Evolutionary conservation across 2,113 vertebrate genomes (phyloP).

Genomic region (human): DNA sequence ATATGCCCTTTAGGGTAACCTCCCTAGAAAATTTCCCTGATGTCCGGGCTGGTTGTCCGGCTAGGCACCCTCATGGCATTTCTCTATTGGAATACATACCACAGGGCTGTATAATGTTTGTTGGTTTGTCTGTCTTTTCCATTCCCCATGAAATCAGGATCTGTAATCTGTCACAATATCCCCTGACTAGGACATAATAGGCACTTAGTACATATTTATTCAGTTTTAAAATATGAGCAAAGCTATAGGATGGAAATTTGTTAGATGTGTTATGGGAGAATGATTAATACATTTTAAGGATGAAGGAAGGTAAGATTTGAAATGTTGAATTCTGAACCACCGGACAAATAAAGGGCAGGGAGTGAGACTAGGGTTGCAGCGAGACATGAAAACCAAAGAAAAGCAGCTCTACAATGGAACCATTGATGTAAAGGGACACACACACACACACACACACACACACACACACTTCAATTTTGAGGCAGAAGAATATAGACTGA

Average conservation of each 20-base stretch:
- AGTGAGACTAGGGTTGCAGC: neutral
- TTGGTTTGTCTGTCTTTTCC: neutral
- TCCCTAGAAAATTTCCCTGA: neutral
- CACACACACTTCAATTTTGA: neutral
- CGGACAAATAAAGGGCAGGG: neutral
- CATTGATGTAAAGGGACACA: neutral
- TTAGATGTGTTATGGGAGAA: neutral
- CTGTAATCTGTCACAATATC: neutral
- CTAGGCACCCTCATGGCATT: accelerated
- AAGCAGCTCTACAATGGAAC: neutral
- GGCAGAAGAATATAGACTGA: neutral
- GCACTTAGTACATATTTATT: slow-evolving; percentile 13
- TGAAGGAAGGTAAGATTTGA: neutral
- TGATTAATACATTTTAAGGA: neutral
- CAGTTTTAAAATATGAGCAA: slow-evolving; percentile 30
- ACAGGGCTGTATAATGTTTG: neutral
- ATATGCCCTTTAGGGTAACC: neutral
- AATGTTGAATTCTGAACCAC: neutral
- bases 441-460: neutral
- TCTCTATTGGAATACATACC: neutral
- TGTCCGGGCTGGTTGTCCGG: neutral
- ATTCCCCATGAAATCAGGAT: neutral
- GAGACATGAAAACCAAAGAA: neutral
- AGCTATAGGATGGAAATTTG: neutral
- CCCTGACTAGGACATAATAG: neutral